Percentiles rank a stretch among this genome's conserved stretches.
Evolutionary conservation across 2,797 vertebrate species (phyloP).

Genomic region (Microctenopoma stevenorrisi): DNA sequence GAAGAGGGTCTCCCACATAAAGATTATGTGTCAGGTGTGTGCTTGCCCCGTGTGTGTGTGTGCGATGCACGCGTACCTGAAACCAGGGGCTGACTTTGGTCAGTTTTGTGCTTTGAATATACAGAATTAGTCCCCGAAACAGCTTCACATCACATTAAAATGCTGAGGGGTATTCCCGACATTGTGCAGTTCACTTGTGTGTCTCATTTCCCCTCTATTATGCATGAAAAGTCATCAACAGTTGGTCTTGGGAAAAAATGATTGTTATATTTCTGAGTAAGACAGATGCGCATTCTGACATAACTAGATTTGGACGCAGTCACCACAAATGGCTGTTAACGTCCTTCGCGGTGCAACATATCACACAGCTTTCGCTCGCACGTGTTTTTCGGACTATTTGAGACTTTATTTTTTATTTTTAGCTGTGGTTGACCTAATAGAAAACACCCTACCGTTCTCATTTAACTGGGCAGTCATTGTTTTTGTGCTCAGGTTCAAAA

Average conservation of each 20-base stretch:
- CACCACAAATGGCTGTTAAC: not conserved
- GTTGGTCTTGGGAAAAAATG: not conserved
- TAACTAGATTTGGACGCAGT: not conserved
- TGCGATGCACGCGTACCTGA: constrained; percentile 1
- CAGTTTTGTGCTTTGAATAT: constrained; percentile 4
- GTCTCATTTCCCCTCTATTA: constrained; percentile 55
- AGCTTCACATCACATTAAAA: constrained; percentile 21
- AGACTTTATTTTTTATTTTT: constrained; percentile 58
- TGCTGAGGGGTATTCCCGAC: constrained; percentile 53
- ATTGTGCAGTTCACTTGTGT: constrained; percentile 41
- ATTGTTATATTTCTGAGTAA: not conserved
- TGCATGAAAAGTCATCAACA: constrained; percentile 37
- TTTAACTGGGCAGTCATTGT: constrained; percentile 50
- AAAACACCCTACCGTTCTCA: constrained; percentile 16
- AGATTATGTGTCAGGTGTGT: constrained; percentile 93
- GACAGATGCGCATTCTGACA: not conserved
- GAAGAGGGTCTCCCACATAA: constrained; percentile 92
- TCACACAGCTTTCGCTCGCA: not conserved
- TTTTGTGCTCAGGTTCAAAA: constrained; percentile 12
- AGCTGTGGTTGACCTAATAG: constrained; percentile 26
- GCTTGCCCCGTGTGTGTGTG: not conserved
- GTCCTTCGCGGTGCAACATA: not conserved
- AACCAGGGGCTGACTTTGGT: not conserved
- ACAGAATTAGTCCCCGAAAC: constrained; percentile 12
- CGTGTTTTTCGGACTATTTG: constrained; percentile 34